phyloP scores from a whole-genome alignment of 2,888 invertebrate species.

The Drepanosiphum platanoidis region DNA sequence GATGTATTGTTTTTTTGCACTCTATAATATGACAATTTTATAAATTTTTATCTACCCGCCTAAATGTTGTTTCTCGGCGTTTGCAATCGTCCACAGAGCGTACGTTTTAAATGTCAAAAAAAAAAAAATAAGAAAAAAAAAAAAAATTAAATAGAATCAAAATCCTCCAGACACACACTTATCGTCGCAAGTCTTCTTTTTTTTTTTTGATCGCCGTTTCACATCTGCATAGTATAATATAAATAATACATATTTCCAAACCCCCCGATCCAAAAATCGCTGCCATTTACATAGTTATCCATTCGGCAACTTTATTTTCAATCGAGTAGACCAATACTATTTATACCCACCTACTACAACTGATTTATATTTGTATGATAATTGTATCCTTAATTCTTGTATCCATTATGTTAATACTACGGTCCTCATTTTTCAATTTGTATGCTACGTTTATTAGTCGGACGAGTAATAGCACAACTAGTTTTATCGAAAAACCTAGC shows the following conservation, averaged over 20 bases:
- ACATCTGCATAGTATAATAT: too few species aligned
- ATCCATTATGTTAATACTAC: conserved; percentile 32
- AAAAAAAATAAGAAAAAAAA: too few species aligned
- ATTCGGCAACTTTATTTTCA: conserved; percentile 6
- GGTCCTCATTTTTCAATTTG: conserved; percentile 41
- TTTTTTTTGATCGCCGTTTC: too few species aligned
- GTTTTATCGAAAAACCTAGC: conserved; percentile 45
- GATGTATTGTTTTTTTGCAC: background rate
- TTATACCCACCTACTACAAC: conserved; percentile 6
- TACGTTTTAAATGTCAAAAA: too few species aligned
- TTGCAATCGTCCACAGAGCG: too few species aligned
- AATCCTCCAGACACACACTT: too few species aligned
- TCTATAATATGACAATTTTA: background rate
- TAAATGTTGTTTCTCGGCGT: background rate
- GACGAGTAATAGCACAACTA: conserved; percentile 49
- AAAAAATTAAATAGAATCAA: too few species aligned
- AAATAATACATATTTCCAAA: conserved; percentile 19
- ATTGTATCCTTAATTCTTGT: conserved; percentile 26
- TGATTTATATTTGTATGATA: conserved; percentile 16
- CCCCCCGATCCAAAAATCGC: conserved; percentile 8
- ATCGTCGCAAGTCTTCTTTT: too few species aligned
- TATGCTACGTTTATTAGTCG: conserved; percentile 37
- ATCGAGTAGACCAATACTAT: background rate
- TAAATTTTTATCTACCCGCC: background rate
- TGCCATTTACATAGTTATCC: conserved; percentile 2